Conservation (phyloP, 1,140 invertebrate genomes). For the Tetramorium alpestre region DNA sequence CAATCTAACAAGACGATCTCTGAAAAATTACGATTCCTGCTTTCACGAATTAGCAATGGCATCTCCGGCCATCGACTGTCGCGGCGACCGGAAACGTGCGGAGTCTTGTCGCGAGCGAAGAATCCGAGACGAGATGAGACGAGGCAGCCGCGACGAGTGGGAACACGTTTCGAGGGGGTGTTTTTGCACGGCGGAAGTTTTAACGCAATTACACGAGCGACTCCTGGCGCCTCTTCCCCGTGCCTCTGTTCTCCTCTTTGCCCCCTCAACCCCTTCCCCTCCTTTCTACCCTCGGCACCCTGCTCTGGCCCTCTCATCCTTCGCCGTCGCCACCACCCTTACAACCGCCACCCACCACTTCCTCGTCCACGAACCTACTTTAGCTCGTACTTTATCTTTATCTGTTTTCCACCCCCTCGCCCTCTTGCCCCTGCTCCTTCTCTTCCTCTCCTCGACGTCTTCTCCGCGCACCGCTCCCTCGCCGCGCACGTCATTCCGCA, state of each 20-base stretch:
- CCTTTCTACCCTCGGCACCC: slow-evolving; percentile 39
- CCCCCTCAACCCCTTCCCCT: slow-evolving; percentile 44
- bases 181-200: slow-evolving; percentile 81
- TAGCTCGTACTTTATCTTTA: slow-evolving; percentile 75
- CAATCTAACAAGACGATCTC: neutral
- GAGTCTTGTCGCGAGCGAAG: slow-evolving; percentile 18
- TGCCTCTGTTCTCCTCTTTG: too few relatives aligned
- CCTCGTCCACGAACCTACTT: slow-evolving; percentile 72
- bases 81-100: slow-evolving; percentile 22
- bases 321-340: slow-evolving; percentile 52
- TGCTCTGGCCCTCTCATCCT: slow-evolving; percentile 61
- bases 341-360: slow-evolving; percentile 68
- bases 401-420: slow-evolving; percentile 65
- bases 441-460: slow-evolving; percentile 53
- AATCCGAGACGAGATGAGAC: slow-evolving; percentile 41
- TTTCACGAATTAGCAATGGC: neutral
- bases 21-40: neutral
- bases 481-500: slow-evolving; percentile 83
- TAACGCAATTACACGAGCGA: slow-evolving; percentile 80
- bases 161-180: slow-evolving; percentile 71
- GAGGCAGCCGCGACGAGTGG: slow-evolving; percentile 19
- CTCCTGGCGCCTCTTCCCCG: slow-evolving; percentile 75
- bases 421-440: neutral
- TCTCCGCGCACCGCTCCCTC: slow-evolving; percentile 55
- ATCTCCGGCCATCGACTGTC: neutral